phyloP scores from a whole-genome alignment of 1,140 invertebrate species.

The Fopius arisanus region DNA sequence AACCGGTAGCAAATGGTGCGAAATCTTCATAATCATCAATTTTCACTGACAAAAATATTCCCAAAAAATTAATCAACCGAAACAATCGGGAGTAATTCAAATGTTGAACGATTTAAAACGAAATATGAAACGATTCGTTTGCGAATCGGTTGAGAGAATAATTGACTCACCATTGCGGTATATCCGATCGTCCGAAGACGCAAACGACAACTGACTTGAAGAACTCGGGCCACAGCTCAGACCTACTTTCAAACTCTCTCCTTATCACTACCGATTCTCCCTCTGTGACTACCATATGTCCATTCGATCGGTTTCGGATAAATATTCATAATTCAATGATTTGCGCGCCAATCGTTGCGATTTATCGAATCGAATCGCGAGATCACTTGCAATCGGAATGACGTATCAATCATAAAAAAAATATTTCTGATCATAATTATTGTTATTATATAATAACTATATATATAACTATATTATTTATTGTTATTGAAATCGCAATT shows the following conservation, averaged over 20 bases:
- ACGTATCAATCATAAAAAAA: too few relatives aligned
- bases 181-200: constrained; percentile 56
- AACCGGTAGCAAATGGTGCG: background rate
- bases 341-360: too few relatives aligned
- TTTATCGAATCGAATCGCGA: too few relatives aligned
- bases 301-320: background rate
- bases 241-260: constrained; percentile 65
- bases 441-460: too few relatives aligned
- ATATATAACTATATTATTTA: too few relatives aligned
- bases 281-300: constrained; percentile 27
- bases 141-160: background rate
- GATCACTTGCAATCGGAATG: too few relatives aligned
- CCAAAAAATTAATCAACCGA: too few relatives aligned
- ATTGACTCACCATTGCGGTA: constrained; percentile 57
- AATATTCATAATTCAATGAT: background rate
- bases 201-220: constrained; percentile 61
- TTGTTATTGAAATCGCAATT: too few relatives aligned
- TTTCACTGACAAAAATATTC: background rate
- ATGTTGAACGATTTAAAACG: background rate
- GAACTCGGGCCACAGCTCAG: constrained; percentile 37
- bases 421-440: too few relatives aligned
- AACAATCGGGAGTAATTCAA: too few relatives aligned
- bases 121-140: background rate
- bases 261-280: constrained; percentile 50
- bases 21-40: background rate